Evolutionary conservation across 2,888 invertebrate species (phyloP).

Genomic region (Caenorhabditis sp.): DNA sequence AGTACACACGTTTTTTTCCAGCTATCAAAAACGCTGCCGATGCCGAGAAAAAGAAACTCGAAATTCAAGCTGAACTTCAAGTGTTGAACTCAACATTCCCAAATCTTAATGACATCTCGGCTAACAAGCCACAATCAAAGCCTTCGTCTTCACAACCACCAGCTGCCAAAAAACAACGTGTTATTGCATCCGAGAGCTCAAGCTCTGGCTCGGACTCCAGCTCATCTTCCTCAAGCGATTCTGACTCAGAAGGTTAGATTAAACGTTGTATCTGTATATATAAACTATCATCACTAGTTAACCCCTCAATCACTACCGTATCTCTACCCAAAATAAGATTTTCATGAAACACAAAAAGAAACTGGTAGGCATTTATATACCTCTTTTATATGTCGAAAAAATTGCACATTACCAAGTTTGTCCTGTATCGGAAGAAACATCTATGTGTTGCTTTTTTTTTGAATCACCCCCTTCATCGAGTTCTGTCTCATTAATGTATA

Average conservation of each 20-base stretch:
- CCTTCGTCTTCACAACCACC: slow-evolving; percentile 64
- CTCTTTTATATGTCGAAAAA: no score
- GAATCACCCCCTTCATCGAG: neutral
- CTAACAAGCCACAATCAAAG: slow-evolving; percentile 47
- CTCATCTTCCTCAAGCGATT: slow-evolving; percentile 7
- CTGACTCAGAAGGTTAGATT: slow-evolving; percentile 4
- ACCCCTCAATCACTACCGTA: neutral
- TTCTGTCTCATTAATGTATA: neutral
- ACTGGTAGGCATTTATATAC: no score
- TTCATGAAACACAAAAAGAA: no score
- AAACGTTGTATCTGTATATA: neutral
- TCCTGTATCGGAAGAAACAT: no score
- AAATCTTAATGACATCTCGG: slow-evolving; percentile 11
- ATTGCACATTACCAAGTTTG: no score
- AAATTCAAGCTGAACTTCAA: slow-evolving; percentile 48
- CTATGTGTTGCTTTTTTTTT: neutral
- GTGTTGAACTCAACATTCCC: slow-evolving; percentile 19
- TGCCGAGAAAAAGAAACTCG: slow-evolving; percentile 41
- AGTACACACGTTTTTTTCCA: slow-evolving; percentile 19
- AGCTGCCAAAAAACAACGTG: slow-evolving; percentile 6
- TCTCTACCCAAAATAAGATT: no score
- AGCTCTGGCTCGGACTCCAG: neutral
- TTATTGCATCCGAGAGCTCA: slow-evolving; percentile 5
- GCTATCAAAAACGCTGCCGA: slow-evolving; percentile 47
- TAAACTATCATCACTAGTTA: neutral